Percentiles rank a stretch among this genome's conserved stretches.
Evolutionary conservation across 2,888 invertebrate genomes (phyloP).

Genomic region (Dasysyrphus tricinctus): DNA sequence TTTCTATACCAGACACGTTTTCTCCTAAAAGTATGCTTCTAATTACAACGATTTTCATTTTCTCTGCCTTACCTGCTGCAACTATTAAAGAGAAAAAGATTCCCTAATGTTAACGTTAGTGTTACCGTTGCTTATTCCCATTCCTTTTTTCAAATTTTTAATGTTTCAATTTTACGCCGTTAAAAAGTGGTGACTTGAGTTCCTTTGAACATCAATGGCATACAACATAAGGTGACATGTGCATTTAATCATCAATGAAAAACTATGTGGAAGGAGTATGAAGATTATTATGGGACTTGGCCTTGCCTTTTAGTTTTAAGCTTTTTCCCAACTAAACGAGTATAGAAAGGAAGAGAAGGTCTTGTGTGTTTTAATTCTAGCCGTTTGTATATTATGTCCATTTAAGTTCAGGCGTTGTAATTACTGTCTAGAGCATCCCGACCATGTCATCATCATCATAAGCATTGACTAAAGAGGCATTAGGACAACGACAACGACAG

Average conservation of each 20-base stretch:
- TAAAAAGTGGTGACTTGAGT: conserved; percentile 52
- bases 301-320: conserved; percentile 48
- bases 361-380: conserved; percentile 1
- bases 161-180: conserved; percentile 72
- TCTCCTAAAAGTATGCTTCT: conserved; percentile 66
- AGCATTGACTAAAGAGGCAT: conserved; percentile 55
- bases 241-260: conserved; percentile 70
- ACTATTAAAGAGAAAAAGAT: conserved; percentile 5
- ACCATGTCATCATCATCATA: conserved; percentile 62
- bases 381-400: conserved; percentile 29
- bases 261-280: not conserved
- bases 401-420: conserved; percentile 56
- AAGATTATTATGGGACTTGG: conserved; percentile 27
- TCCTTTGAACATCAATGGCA: conserved; percentile 15
- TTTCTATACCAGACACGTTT: conserved; percentile 56
- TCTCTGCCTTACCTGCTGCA: conserved; percentile 29
- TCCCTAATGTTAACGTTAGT: not conserved
- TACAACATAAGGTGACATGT: conserved; percentile 67
- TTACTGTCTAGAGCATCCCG: conserved; percentile 68
- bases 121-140: not conserved
- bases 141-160: conserved; percentile 56
- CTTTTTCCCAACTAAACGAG: conserved; percentile 21
- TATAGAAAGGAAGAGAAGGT: not conserved
- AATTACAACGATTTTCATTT: conserved; percentile 65
- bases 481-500: conserved; percentile 7